These are phyloP conservation scores for Diglossa cyanea DNA, from an alignment of 2,797 vertebrate species.

Conservation along the genomic window DNA sequence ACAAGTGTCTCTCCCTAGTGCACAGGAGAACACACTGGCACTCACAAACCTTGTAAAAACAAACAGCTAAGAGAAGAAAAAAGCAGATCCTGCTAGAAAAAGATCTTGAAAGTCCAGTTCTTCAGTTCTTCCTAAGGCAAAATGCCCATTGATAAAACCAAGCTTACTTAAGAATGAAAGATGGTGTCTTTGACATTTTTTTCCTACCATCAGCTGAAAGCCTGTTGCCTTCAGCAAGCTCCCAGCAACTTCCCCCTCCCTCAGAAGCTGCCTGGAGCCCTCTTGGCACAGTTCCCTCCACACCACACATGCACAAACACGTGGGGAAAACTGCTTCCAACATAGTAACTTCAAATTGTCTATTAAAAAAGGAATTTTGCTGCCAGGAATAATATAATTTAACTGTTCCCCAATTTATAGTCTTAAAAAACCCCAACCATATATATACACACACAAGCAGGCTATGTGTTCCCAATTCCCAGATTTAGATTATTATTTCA, in stretches of 20 bases:
- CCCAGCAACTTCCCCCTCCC: neutral
- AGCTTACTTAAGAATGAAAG: neutral
- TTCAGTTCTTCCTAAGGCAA: neutral
- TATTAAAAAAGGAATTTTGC: neutral
- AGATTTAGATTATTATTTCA: constrained; percentile 15
- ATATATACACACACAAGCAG: neutral
- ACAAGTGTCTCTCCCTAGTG: neutral
- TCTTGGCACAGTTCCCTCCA: neutral
- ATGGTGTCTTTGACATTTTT: neutral
- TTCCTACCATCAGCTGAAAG: neutral
- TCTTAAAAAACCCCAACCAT: neutral
- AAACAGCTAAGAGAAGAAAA: neutral
- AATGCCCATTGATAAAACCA: neutral
- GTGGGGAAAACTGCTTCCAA: neutral
- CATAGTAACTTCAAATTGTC: neutral
- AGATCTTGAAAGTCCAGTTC: neutral
- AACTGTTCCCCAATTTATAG: neutral
- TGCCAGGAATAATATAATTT: constrained; percentile 28
- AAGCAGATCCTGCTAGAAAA: neutral
- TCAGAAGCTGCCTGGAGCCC: neutral
- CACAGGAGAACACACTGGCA: neutral
- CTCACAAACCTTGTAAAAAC: neutral
- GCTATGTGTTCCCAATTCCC: neutral
- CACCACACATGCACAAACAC: neutral
- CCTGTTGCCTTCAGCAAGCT: neutral